phyloP scores from a whole-genome alignment of 1,140 invertebrate species.

The Caenorhabditis tropicalis region DNA sequence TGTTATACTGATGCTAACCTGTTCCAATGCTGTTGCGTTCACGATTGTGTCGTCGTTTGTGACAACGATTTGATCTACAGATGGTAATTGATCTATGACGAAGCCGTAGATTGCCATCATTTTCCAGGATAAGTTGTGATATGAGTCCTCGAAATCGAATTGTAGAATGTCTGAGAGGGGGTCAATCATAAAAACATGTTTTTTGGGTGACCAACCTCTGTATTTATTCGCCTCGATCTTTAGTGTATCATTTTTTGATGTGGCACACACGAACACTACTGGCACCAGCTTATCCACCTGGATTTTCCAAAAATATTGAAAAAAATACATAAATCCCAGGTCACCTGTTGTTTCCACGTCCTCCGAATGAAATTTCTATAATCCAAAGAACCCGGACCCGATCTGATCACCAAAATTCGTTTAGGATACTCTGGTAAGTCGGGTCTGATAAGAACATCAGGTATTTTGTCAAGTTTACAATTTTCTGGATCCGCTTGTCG shows the following conservation, averaged over 20 bases:
- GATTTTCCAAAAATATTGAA: no score
- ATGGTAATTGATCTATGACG: conserved; percentile 57
- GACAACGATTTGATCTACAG: conserved; percentile 67
- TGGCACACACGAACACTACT: conserved; percentile 49
- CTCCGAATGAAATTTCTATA: conserved; percentile 67
- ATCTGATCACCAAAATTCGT: conserved; percentile 63
- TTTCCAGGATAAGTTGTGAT: conserved; percentile 69
- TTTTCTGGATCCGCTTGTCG: conserved; percentile 42
- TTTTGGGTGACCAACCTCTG: neutral
- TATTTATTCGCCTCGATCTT: conserved; percentile 41
- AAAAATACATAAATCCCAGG: no score
- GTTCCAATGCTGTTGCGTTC: conserved; percentile 67
- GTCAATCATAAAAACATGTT: conserved; percentile 6
- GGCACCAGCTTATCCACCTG: conserved; percentile 41
- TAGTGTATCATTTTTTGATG: neutral
- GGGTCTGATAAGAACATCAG: conserved; percentile 57
- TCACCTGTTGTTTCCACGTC: conserved; percentile 61
- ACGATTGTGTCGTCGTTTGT: conserved; percentile 72
- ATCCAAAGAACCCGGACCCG: conserved; percentile 60
- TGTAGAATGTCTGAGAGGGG: conserved; percentile 65
- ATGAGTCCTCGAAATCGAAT: conserved; percentile 70
- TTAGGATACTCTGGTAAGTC: conserved; percentile 47
- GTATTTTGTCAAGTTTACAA: conserved; percentile 51
- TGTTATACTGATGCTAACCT: conserved; percentile 43
- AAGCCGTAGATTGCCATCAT: conserved; percentile 69